A percentile compares a stretch with the other conserved stretches of the same genome.
These are phyloP conservation scores for Adelosebastes latens DNA, from an alignment of 2,797 vertebrate genomes.

Conservation along the genomic window DNA sequence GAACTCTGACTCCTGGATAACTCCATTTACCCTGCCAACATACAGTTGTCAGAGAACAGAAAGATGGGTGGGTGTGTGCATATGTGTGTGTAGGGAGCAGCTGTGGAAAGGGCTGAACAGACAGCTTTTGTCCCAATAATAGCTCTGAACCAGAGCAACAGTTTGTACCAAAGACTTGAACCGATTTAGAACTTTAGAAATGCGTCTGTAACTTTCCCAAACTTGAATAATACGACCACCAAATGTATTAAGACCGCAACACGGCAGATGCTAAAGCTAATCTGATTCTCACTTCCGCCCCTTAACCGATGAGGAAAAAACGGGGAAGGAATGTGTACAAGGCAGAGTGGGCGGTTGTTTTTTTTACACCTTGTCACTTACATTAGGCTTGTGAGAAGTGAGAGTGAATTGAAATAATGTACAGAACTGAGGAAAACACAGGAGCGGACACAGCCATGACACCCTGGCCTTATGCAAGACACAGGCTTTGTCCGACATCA, in stretches of 20 bases:
- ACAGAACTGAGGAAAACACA: background rate
- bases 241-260: conserved; percentile 5
- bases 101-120: conserved; percentile 82
- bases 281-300: conserved; percentile 16
- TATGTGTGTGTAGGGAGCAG: conserved; percentile 75
- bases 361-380: conserved; percentile 47
- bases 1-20: conserved; percentile 60
- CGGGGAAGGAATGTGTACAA: conserved; percentile 1
- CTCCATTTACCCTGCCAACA: conserved; percentile 66
- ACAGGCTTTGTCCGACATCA: background rate
- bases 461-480: conserved; percentile 44
- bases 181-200: conserved; percentile 49
- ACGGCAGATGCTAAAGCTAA: conserved; percentile 31
- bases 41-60: conserved; percentile 73
- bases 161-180: conserved; percentile 54
- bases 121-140: conserved; percentile 80
- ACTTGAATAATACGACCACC: conserved; percentile 29
- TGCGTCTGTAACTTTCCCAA: conserved; percentile 27
- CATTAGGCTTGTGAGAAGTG: conserved; percentile 27
- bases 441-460: conserved; percentile 35
- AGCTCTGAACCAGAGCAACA: conserved; percentile 65
- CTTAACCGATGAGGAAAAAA: conserved; percentile 14
- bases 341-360: conserved; percentile 37
- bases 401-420: conserved; percentile 3
- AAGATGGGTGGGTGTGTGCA: conserved; percentile 66